Percentiles rank a stretch among this genome's conserved stretches.
Conservation (phyloP, 2,113 vertebrate genomes). For the Rhodinocichla rosea region DNA sequence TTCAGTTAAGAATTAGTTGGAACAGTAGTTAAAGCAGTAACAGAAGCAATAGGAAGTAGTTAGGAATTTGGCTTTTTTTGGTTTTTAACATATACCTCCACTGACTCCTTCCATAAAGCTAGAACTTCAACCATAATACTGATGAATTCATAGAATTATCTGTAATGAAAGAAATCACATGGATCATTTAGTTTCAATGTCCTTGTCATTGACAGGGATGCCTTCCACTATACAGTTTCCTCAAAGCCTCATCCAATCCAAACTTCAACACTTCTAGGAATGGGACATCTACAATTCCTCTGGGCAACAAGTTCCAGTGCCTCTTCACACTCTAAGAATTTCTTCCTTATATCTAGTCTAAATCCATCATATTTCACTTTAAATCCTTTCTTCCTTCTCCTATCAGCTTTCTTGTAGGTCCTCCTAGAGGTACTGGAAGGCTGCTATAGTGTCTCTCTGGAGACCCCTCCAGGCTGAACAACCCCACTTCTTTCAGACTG, state of each 20-base stretch:
- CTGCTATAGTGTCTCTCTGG: background rate
- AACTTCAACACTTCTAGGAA: background rate
- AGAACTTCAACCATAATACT: background rate
- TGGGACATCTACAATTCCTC: background rate
- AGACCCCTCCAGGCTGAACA: background rate
- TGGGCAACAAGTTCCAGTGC: background rate
- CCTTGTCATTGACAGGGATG: background rate
- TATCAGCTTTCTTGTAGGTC: background rate
- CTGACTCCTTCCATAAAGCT: background rate
- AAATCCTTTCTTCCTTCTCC: background rate
- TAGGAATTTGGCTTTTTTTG: background rate
- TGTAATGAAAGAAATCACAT: background rate
- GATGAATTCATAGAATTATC: background rate
- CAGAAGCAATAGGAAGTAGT: background rate
- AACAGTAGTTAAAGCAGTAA: background rate
- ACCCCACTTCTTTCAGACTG: background rate
- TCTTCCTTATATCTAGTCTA: background rate
- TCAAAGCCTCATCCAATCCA: background rate
- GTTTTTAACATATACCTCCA: background rate
- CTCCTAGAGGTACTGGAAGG: background rate
- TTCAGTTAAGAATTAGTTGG: background rate
- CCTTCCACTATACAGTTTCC: background rate
- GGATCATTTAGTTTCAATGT: background rate
- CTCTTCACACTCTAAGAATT: background rate
- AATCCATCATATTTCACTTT: background rate